Evolutionary conservation across 2,888 invertebrate species (phyloP).

Genomic region (Drosophila villosipedis): DNA sequence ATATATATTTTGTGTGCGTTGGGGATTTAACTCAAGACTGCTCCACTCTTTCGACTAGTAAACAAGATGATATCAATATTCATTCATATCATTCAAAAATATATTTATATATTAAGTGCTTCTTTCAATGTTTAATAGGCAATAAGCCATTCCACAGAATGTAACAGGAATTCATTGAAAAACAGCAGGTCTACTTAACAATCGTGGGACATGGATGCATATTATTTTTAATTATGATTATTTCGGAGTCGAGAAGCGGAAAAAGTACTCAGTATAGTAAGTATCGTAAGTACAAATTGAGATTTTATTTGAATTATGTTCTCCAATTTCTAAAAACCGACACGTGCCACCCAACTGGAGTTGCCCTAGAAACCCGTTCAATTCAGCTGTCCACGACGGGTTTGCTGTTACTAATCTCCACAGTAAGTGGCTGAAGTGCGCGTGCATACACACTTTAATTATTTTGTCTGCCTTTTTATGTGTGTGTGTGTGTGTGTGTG

Average conservation of each 20-base stretch:
- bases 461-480: constrained; percentile 32
- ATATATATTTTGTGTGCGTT: background rate
- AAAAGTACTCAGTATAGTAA: background rate
- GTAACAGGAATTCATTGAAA: background rate
- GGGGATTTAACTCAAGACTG: background rate
- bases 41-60: background rate
- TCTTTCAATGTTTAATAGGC: background rate
- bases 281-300: background rate
- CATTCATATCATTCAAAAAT: background rate
- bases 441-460: constrained; percentile 64
- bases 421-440: constrained; percentile 37
- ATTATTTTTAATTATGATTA: background rate
- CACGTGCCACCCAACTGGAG: background rate
- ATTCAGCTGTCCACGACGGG: constrained; percentile 27
- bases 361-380: background rate
- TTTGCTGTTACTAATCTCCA: constrained; percentile 13
- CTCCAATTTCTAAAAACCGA: constrained; percentile 1
- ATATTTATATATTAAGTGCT: background rate
- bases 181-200: background rate
- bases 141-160: background rate
- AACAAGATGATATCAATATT: background rate
- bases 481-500: constrained; percentile 22
- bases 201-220: background rate
- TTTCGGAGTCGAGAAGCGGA: background rate
- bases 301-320: background rate